Evolutionary conservation across 2,113 vertebrate genomes (phyloP).

Genomic region (Globicephala melas): DNA sequence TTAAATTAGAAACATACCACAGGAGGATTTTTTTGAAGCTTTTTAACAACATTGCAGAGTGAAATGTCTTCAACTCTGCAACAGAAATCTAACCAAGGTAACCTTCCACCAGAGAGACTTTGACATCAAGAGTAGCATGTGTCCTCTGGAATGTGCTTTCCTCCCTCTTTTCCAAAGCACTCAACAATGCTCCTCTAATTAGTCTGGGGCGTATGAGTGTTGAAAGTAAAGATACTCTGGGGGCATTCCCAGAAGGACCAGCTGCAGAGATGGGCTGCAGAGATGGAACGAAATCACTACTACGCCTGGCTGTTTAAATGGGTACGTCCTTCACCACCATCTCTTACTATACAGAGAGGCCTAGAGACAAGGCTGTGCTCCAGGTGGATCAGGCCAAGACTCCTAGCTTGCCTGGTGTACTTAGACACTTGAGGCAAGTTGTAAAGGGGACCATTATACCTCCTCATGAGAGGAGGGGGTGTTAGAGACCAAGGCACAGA

Average conservation of each 20-base stretch:
- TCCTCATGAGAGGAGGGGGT: background rate
- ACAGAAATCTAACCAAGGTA: slow-evolving; percentile 70
- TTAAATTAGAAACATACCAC: slow-evolving; percentile 87
- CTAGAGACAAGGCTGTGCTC: background rate
- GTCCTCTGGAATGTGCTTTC: slow-evolving; percentile 14
- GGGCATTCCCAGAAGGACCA: background rate
- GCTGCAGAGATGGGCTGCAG: background rate
- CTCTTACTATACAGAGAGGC: background rate
- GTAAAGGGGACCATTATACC: background rate
- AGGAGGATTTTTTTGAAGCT: slow-evolving; percentile 70
- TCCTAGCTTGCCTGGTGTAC: background rate
- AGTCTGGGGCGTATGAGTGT: background rate
- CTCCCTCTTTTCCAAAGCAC: background rate
- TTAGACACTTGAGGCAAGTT: background rate
- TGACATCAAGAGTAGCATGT: slow-evolving; percentile 38
- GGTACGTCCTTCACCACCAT: background rate
- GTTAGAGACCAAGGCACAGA: background rate
- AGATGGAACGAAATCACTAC: background rate
- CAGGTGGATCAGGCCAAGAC: background rate
- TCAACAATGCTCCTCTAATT: background rate
- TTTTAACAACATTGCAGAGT: slow-evolving; percentile 74
- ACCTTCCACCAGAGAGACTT: slow-evolving; percentile 45
- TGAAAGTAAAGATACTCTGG: background rate
- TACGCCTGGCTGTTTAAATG: background rate
- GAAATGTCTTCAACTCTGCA: slow-evolving; percentile 80